Conservation (phyloP, 1,140 invertebrate species). For the Anthonomus grandis region DNA sequence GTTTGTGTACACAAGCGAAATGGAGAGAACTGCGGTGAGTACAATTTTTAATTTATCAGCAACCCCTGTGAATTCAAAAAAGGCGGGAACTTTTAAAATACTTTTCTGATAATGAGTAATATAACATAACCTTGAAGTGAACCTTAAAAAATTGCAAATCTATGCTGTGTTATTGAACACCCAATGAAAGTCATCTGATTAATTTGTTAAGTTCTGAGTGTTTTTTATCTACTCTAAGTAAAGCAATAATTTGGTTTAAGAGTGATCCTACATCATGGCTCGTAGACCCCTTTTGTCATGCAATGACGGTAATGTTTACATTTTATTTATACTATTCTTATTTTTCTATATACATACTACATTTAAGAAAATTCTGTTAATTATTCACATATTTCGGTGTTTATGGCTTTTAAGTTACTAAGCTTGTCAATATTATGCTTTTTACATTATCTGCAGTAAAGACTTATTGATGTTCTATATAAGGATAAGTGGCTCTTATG, state of each 20-base stretch:
- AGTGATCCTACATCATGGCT: constrained; percentile 12
- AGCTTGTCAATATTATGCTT: no score
- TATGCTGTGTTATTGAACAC: constrained; percentile 35
- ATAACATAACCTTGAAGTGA: constrained; percentile 25
- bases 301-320: constrained; percentile 16
- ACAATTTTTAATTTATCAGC: background rate
- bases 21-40: background rate
- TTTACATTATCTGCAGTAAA: no score
- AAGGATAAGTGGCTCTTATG: no score
- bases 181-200: constrained; percentile 37
- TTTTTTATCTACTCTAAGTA: constrained; percentile 15
- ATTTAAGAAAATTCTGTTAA: background rate
- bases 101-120: constrained; percentile 3
- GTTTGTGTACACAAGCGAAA: background rate
- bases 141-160: constrained; percentile 21
- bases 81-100: constrained; percentile 22
- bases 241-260: no score
- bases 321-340: no score
- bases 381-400: background rate
- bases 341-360: no score
- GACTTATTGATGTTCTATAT: no score
- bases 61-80: background rate
- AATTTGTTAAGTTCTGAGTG: constrained; percentile 13
- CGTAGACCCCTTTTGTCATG: constrained; percentile 14
- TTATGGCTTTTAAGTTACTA: background rate